Percentiles rank a stretch among this genome's conserved stretches.
Conservation (phyloP, 2,888 invertebrate genomes). For the Apocheima hispidaria region DNA sequence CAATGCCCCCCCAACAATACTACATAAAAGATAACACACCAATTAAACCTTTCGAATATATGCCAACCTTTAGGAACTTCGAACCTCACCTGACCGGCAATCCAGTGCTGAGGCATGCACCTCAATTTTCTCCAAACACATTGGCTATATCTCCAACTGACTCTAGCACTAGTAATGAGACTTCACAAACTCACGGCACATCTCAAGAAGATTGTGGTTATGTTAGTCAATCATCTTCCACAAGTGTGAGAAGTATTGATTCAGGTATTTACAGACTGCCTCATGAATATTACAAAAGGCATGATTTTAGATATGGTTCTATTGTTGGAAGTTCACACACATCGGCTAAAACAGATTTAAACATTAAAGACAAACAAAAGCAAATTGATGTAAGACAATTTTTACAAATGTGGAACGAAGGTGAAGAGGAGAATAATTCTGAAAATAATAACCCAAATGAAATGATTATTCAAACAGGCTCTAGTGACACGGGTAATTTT, state of each 20-base stretch:
- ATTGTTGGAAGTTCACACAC: slow-evolving; percentile 54
- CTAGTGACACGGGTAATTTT: slow-evolving; percentile 53
- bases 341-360: slow-evolving; percentile 55
- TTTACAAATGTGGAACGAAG: slow-evolving; percentile 84
- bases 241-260: slow-evolving; percentile 77
- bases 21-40: slow-evolving; percentile 69
- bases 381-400: slow-evolving; percentile 79
- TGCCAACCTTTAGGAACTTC: slow-evolving; percentile 66
- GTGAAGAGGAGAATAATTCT: slow-evolving; percentile 73
- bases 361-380: slow-evolving; percentile 66
- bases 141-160: slow-evolving; percentile 80
- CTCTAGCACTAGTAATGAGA: slow-evolving; percentile 77
- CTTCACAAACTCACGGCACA: slow-evolving; percentile 63
- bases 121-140: slow-evolving; percentile 76
- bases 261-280: slow-evolving; percentile 62
- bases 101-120: slow-evolving; percentile 65
- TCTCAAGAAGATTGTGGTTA: slow-evolving; percentile 82
- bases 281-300: slow-evolving; percentile 68
- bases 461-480: slow-evolving; percentile 50
- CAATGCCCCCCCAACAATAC: slow-evolving; percentile 65
- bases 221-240: slow-evolving; percentile 79
- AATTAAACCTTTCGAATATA: slow-evolving; percentile 70
- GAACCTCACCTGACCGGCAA: slow-evolving; percentile 65
- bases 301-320: slow-evolving; percentile 66
- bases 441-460: slow-evolving; percentile 62